A percentile compares a stretch with the other conserved stretches of the same genome.
phyloP scores from a whole-genome alignment of 2,888 invertebrate genomes.

The Poecilobothrus nobilitatus region DNA sequence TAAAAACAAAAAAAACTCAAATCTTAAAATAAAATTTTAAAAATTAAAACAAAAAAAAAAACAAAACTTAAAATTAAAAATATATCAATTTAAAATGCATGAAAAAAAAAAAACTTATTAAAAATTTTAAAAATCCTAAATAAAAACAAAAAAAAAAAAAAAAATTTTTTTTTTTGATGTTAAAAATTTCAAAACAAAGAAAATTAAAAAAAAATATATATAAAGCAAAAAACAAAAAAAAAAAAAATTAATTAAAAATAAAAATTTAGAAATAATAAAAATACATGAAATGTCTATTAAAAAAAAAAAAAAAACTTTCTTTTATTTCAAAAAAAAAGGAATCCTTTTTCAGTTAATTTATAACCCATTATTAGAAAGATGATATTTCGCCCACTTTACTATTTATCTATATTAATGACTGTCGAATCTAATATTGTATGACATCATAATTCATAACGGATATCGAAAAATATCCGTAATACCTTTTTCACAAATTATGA shows the following conservation, averaged over 20 bases:
- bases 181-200: slow-evolving; percentile 21
- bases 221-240: slow-evolving; percentile 15
- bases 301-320: slow-evolving; percentile 17
- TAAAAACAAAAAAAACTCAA: slow-evolving; percentile 20
- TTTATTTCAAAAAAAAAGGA: slow-evolving; percentile 17
- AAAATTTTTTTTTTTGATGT: slow-evolving; percentile 24
- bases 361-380: too few relatives aligned
- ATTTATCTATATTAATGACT: too few relatives aligned
- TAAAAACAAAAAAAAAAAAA: slow-evolving; percentile 21
- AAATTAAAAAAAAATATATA: slow-evolving; percentile 17
- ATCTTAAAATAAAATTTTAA: slow-evolving; percentile 24
- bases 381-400: too few relatives aligned
- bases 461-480: too few relatives aligned
- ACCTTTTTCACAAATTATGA: too few relatives aligned
- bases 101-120: slow-evolving; percentile 18
- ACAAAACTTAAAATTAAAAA: slow-evolving; percentile 16
- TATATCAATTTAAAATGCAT: slow-evolving; percentile 19
- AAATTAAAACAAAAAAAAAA: slow-evolving; percentile 23
- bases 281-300: slow-evolving; percentile 15
- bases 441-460: too few relatives aligned
- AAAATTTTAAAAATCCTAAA: slow-evolving; percentile 21
- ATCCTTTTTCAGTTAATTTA: slow-evolving; percentile 10
- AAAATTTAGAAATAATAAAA: slow-evolving; percentile 16
- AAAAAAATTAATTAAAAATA: slow-evolving; percentile 16
- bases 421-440: too few relatives aligned